Percentiles rank a stretch among this genome's conserved stretches.
Conservation (phyloP, 2,113 vertebrate species). For the Platichthys stellatus region DNA sequence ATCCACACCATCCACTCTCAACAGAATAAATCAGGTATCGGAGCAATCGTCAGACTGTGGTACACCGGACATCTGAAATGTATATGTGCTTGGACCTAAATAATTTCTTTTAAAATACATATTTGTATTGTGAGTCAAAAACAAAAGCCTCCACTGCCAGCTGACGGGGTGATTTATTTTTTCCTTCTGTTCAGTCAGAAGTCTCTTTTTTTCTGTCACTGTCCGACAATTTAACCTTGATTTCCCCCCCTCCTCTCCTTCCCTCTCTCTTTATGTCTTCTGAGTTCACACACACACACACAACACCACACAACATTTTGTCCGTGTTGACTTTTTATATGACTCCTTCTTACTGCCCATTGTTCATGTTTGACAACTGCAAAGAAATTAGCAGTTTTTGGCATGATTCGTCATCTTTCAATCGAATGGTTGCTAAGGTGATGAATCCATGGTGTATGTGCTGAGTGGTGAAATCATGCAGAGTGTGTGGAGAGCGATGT, state of each 20-base stretch:
- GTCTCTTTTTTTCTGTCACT: not conserved
- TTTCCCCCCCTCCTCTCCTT: conserved; percentile 3
- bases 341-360: conserved; percentile 63
- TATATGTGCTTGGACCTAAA: too few relatives aligned
- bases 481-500: conserved; percentile 55
- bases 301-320: conserved; percentile 30
- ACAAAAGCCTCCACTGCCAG: too few relatives aligned
- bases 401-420: conserved; percentile 77
- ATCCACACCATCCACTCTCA: conserved; percentile 27
- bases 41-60: too few relatives aligned
- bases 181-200: too few relatives aligned
- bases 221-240: conserved; percentile 10
- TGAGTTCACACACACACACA: conserved; percentile 39
- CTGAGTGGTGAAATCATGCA: conserved; percentile 57
- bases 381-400: conserved; percentile 75
- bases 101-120: too few relatives aligned
- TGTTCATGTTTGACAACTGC: conserved; percentile 76
- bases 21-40: conserved; percentile 8
- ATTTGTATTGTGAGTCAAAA: too few relatives aligned
- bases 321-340: conserved; percentile 52
- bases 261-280: conserved; percentile 28
- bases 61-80: too few relatives aligned
- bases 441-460: conserved; percentile 69
- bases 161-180: not conserved
- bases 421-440: conserved; percentile 77